Evolutionary conservation across 1,140 invertebrate genomes (phyloP).

Genomic region (Ceratoteleas bidentatus): DNA sequence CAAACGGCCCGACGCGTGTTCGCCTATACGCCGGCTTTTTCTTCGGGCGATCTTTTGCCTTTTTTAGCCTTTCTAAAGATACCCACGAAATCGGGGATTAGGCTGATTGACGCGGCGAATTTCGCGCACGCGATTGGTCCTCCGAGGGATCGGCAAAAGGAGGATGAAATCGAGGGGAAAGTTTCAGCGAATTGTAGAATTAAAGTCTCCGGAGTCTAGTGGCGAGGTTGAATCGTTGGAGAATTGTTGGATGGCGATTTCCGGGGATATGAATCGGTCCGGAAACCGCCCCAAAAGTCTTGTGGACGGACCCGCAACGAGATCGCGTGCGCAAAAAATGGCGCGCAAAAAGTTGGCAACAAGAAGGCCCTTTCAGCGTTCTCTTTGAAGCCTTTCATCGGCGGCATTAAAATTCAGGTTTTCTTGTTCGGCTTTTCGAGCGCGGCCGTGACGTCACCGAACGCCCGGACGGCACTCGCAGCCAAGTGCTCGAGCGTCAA

Average conservation of each 20-base stretch:
- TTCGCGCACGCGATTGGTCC: slow-evolving; percentile 4
- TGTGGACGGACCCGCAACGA: no score
- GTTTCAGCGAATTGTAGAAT: no score
- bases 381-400: slow-evolving; percentile 24
- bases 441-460: slow-evolving; percentile 14
- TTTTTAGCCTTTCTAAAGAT: slow-evolving; percentile 33
- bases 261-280: no score
- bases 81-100: slow-evolving; percentile 19
- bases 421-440: slow-evolving; percentile 24
- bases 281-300: no score
- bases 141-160: neutral
- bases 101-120: no score
- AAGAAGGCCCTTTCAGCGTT: slow-evolving; percentile 19
- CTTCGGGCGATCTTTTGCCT: slow-evolving; percentile 20
- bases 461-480: slow-evolving; percentile 26
- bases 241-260: no score
- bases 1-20: slow-evolving; percentile 17
- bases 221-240: no score
- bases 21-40: slow-evolving; percentile 19
- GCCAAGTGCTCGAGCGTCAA: slow-evolving; percentile 24
- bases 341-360: slow-evolving; percentile 2
- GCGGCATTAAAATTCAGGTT: slow-evolving; percentile 32
- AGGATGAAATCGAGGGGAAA: slow-evolving; percentile 2
- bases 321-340: no score
- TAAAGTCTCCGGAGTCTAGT: no score